Base-by-base conservation (phyloP, 2,888 invertebrate species). In the Barypeithes pellucidus region DNA sequence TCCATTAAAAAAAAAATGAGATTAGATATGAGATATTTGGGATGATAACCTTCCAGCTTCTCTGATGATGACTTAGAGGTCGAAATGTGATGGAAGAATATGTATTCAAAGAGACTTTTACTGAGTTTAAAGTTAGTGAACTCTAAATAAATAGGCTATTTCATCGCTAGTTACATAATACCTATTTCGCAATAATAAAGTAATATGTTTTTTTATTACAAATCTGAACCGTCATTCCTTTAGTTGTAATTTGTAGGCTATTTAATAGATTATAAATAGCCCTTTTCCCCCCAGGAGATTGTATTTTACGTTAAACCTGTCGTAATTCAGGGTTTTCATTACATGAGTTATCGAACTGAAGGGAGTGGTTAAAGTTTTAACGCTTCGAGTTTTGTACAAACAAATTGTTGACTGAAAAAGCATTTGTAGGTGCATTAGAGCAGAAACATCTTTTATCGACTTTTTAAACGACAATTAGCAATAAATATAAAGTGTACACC, bases 291-390 rank as follows among this genome's bases (percentile, higher is more conserved):
- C 3, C 24, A 4, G n/a, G 50, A 50, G 1, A 11, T 3, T 1
- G 50, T 50, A 3, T 24, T 50, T 50, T 50, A 50, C 22, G 22
- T 50, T 50, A 50, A 22, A 22, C 50, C 16, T 24, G 1, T 24
- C 50, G n/a, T 50, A 50, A 22, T 24, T 24, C 22, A 0, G 11
- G 50, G n/a, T 5, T 24, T 22, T n/a, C 9, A 0, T 24, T 50
- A n/a, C 50, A 50, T 22, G 50, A 50, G 22, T 50, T 50, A 24
- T 22, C 22, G n/a, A 24, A 50, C 22, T 50, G 20, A 24, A 24
- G 20, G 11, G 43, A 45, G 47, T 16, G 18, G 47, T 20, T 47
- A 47, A 18, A 47, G 20, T 47, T 47, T 47, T 47, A 47, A 47
- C 47, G 47, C 12, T 20, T 20, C 8, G 47, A 47, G 47, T 47